Evolutionary conservation across 2,797 vertebrate genomes (phyloP).

Genomic region (Aldrovandia affinis): DNA sequence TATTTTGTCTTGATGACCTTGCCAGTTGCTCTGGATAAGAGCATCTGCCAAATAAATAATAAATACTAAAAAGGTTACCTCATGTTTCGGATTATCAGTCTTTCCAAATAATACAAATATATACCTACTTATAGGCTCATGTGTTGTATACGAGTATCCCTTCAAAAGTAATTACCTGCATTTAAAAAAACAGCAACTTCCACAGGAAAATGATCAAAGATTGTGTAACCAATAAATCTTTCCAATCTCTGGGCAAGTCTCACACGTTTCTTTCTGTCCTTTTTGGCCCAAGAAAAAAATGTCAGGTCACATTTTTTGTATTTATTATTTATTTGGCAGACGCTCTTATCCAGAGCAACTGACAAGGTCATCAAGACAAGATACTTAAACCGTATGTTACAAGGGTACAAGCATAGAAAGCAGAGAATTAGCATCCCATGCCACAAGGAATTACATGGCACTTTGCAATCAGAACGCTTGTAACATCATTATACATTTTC

Average conservation of each 20-base stretch:
- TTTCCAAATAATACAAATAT: no score
- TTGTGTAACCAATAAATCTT: no score
- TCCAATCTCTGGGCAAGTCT: no score
- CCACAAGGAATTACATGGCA: slow-evolving; percentile 53
- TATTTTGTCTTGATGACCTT: background rate
- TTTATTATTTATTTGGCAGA: background rate
- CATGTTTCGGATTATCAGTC: no score
- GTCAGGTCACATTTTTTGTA: background rate
- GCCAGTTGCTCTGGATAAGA: background rate
- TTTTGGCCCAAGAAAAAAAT: no score
- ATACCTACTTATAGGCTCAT: no score
- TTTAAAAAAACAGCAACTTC: no score
- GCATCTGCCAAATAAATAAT: background rate
- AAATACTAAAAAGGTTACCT: background rate
- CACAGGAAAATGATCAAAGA: no score
- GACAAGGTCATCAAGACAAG: background rate
- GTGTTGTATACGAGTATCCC: no score
- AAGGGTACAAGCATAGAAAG: background rate
- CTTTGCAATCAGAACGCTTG: slow-evolving; percentile 26
- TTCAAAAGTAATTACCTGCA: no score
- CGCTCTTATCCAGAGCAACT: background rate
- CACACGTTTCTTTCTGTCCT: no score
- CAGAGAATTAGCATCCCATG: slow-evolving; percentile 70
- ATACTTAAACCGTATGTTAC: background rate
- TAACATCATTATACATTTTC: background rate